Evolutionary conservation across 2,113 vertebrate genomes (phyloP).

Genomic region (Elephantulus edwardii): DNA sequence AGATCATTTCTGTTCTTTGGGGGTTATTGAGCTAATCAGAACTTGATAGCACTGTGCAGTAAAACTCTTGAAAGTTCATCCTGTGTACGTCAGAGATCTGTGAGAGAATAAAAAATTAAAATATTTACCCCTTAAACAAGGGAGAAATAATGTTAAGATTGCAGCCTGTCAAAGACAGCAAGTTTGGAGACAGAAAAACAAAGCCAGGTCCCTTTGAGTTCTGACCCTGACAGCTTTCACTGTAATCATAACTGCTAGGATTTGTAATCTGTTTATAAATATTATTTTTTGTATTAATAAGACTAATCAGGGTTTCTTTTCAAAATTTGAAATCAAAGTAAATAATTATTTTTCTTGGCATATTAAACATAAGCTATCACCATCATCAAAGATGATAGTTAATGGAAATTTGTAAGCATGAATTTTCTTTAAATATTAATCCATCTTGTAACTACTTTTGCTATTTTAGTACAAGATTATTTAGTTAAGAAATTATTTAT

Average conservation of each 20-base stretch:
- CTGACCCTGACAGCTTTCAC: background rate
- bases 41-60: background rate
- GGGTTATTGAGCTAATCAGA: background rate
- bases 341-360: slow-evolving; percentile 18
- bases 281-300: background rate
- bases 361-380: background rate
- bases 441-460: slow-evolving; percentile 19
- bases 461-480: slow-evolving; percentile 54
- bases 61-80: background rate
- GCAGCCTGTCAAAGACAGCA: background rate
- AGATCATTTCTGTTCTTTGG: background rate
- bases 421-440: slow-evolving; percentile 68
- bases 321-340: slow-evolving; percentile 22
- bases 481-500: slow-evolving; percentile 74
- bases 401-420: slow-evolving; percentile 72
- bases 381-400: slow-evolving; percentile 55
- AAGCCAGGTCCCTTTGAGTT: background rate
- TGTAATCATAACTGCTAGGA: background rate
- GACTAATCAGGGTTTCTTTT: background rate
- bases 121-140: background rate
- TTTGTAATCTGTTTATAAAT: slow-evolving; percentile 7
- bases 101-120: background rate
- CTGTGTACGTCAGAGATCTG: background rate
- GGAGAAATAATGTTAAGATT: background rate
- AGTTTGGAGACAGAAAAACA: background rate